Conservation (phyloP, 2,113 vertebrate genomes). For the Scolopax mira region DNA sequence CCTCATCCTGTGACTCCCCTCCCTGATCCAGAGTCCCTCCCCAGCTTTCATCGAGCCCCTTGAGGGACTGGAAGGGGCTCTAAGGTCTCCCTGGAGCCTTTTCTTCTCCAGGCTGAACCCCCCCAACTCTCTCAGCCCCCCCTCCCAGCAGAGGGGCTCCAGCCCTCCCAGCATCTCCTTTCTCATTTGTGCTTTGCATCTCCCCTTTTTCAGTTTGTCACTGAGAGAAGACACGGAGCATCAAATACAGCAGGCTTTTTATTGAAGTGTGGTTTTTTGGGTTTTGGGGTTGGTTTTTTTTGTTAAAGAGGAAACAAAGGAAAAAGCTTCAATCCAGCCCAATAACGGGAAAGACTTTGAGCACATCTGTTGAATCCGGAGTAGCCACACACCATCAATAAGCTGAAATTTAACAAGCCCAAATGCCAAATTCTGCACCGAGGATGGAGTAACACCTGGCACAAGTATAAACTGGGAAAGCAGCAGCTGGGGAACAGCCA, state of each 20-base stretch:
- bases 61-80: no score
- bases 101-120: no score
- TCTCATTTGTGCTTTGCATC: no score
- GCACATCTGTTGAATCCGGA: neutral
- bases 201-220: neutral
- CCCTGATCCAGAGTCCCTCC: no score
- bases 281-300: no score
- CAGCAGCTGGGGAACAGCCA: neutral
- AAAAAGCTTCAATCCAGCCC: neutral
- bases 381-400: neutral
- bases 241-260: neutral
- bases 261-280: neutral
- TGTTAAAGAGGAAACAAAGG: neutral
- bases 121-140: no score
- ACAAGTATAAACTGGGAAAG: neutral
- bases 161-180: no score
- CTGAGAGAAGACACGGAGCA: neutral
- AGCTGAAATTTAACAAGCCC: neutral
- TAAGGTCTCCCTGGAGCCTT: no score
- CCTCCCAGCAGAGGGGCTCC: no score
- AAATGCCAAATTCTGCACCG: neutral
- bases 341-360: neutral
- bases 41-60: no score
- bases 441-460: neutral
- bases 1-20: no score